phyloP scores from a whole-genome alignment of 2,888 invertebrate genomes.

The Acanthosepion esculentum region DNA sequence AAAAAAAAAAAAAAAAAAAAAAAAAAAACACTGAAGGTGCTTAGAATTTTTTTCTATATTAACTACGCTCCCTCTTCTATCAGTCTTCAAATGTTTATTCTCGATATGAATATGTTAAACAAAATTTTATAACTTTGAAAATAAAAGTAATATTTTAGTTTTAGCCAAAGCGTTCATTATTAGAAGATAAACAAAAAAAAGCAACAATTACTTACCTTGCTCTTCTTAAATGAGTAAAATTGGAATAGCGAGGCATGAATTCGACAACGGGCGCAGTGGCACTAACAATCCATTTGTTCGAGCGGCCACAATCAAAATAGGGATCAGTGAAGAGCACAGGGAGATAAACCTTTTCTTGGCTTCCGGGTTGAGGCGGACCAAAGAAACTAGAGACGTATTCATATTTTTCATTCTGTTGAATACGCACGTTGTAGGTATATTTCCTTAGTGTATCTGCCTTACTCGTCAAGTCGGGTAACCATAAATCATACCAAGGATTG shows the following conservation, averaged over 20 bases:
- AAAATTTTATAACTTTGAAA: too few species aligned
- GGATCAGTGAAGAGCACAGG: slow-evolving; percentile 95
- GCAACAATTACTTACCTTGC: slow-evolving; percentile 61
- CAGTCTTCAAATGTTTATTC: too few species aligned
- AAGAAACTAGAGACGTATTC: slow-evolving; percentile 69
- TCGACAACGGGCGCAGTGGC: slow-evolving; percentile 96
- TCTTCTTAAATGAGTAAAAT: slow-evolving; percentile 70
- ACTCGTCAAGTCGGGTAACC: slow-evolving; percentile 95
- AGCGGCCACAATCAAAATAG: slow-evolving; percentile 95
- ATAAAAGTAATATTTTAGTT: neutral
- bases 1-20: too few species aligned
- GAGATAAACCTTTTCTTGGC: slow-evolving; percentile 77
- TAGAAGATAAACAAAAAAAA: neutral
- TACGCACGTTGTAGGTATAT: slow-evolving; percentile 70
- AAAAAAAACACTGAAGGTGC: too few species aligned
- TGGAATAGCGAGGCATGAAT: slow-evolving; percentile 83
- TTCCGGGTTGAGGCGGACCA: slow-evolving; percentile 74
- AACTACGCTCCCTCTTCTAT: too few species aligned
- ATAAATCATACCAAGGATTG: slow-evolving; percentile 93
- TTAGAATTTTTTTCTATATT: too few species aligned
- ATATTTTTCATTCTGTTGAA: slow-evolving; percentile 71
- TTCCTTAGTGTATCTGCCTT: slow-evolving; percentile 77
- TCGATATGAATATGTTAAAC: too few species aligned
- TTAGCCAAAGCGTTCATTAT: neutral
- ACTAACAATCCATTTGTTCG: slow-evolving; percentile 95